These are phyloP conservation scores for Parauchenoglanis ngamensis DNA, from an alignment of 2,797 vertebrate genomes.

Conservation along the genomic window DNA sequence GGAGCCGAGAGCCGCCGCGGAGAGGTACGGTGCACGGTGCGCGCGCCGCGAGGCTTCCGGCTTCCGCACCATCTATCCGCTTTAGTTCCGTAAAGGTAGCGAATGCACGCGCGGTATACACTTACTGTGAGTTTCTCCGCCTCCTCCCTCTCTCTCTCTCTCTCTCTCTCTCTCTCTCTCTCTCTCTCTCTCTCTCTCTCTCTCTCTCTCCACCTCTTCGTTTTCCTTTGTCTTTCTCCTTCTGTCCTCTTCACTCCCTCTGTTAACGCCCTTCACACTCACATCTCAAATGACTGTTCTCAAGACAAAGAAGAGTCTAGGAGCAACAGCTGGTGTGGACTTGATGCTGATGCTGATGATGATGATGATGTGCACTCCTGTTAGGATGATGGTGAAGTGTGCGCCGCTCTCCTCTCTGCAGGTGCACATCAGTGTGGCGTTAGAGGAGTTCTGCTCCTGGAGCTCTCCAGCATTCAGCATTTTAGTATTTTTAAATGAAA, in stretches of 20 bases:
- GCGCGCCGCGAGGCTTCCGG: neutral
- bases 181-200: neutral
- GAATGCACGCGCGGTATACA: neutral
- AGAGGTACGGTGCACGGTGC: slow-evolving; percentile 77
- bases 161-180: neutral
- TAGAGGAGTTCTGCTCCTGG: neutral
- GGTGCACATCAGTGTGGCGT: slow-evolving; percentile 3
- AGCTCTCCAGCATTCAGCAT: neutral
- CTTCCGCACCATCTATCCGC: neutral
- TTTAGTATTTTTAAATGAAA: neutral
- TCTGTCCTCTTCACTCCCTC: neutral
- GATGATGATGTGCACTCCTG: neutral
- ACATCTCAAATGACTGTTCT: neutral
- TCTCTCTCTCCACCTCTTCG: neutral
- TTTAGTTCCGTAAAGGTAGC: neutral
- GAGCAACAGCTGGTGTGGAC: neutral
- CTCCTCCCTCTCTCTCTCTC: neutral
- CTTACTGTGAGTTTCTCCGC: neutral
- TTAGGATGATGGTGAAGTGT: slow-evolving; percentile 14
- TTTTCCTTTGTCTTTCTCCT: neutral
- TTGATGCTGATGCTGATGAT: neutral
- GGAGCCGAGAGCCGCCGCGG: slow-evolving; percentile 86
- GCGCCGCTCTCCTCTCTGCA: neutral
- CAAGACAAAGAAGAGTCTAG: neutral
- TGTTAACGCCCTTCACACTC: neutral